Base-by-base conservation (phyloP, 2,888 invertebrate genomes). In the Drosophila borealis region DNA sequence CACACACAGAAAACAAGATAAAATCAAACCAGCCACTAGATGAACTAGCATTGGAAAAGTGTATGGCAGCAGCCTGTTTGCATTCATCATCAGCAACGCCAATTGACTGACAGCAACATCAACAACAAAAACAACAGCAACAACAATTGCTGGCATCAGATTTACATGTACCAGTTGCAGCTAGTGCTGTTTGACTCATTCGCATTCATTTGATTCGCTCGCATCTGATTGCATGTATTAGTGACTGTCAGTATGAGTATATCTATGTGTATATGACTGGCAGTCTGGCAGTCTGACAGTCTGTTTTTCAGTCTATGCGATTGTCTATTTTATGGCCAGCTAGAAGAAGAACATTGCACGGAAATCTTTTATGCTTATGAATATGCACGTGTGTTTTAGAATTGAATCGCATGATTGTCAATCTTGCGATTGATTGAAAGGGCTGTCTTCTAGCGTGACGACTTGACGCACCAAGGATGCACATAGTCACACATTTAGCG, bases 361-460 rank as follows among this genome's bases (percentile, higher is more conserved):
- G 34, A 77, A 72, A 80, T 88, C 80, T 78, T 73, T 76, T 78
- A 78, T 78, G 88, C 78, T 85, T 85, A 84, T 84, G 88, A 84
- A 84, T 85, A 84, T 85, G 70, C 81, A 50, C 67, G 11, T 19
- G 63, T 41, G 56, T 51, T 70, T 29, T 49, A 9, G 48, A 66
- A 81, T 68, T 74, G 63, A 75, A 78, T 80, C 57, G 48, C 72
- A 49, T 67, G 81, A 77, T 78, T 82, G 78, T 88, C 83, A 78
- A 59, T 70, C 67, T 45, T 19, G 50, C 37, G 55, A 64, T 71
- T 83, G 80, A 88, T 78, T 74, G 78, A 74, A 78, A 51, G 54
- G 45, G 34, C 48, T 62, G 67, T 71, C 80, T 36, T 53, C 59
- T 45, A 48, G 42, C 21, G 9, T 42, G 44, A 61, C 50, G 41